Conservation (phyloP, 2,113 vertebrate species). For the Bambusicola thoracicus region DNA sequence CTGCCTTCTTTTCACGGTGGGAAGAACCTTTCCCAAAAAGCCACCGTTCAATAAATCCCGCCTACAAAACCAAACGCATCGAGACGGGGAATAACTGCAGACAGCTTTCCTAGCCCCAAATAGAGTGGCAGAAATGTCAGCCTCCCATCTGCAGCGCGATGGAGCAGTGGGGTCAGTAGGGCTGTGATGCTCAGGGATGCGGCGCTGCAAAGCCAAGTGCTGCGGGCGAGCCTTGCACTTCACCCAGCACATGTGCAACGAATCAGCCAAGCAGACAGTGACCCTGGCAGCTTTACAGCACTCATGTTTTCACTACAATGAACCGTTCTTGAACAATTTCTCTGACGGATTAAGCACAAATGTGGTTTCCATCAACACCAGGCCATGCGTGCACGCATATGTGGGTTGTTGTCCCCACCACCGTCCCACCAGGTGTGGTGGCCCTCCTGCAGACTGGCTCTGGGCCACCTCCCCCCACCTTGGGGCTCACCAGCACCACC, state of each 20-base stretch:
- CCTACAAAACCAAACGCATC: neutral
- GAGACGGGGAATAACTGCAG: rapidly evolving
- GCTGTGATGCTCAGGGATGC: neutral
- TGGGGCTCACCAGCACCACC: neutral
- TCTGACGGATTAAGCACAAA: neutral
- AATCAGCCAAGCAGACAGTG: neutral
- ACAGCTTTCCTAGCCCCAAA: rapidly evolving
- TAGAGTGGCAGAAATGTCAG: neutral
- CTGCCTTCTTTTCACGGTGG: neutral
- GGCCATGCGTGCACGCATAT: neutral
- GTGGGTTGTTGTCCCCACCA: neutral
- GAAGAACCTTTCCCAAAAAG: neutral
- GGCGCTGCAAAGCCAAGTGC: neutral
- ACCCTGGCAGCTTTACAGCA: neutral
- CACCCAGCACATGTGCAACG: neutral
- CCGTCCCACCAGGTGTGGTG: neutral
- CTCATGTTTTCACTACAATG: neutral
- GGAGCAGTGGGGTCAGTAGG: neutral
- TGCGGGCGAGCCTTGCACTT: neutral
- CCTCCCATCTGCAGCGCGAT: neutral
- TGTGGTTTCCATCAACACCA: neutral
- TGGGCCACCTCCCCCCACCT: neutral
- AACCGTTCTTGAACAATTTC: neutral
- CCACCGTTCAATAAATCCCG: neutral
- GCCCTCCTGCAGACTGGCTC: neutral